Evolutionary conservation across 2,113 vertebrate genomes (phyloP).

Genomic region (Enhydra lutris): DNA sequence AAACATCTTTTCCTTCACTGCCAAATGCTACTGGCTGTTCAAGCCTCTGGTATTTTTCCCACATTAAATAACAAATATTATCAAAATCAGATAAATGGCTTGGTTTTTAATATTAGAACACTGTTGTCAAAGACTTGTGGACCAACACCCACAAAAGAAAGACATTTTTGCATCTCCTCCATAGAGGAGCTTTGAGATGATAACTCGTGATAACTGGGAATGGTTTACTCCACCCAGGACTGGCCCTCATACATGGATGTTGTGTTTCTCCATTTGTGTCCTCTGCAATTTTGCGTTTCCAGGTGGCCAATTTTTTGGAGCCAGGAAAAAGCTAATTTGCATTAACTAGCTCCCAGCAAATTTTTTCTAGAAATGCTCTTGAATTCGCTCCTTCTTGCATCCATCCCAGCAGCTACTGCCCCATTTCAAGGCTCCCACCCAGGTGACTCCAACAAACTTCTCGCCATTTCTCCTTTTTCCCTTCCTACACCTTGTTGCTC

Average conservation of each 20-base stretch:
- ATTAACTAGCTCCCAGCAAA: background rate
- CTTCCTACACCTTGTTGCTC: background rate
- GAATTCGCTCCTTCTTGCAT: background rate
- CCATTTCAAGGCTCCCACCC: background rate
- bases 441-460: background rate
- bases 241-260: background rate
- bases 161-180: background rate
- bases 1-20: background rate
- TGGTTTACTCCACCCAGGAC: background rate
- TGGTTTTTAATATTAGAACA: background rate
- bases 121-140: background rate
- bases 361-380: background rate
- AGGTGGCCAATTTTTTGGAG: background rate
- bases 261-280: background rate
- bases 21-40: background rate
- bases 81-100: background rate
- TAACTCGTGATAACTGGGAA: background rate
- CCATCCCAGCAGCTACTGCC: background rate
- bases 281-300: background rate
- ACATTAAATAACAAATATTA: background rate
- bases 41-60: background rate
- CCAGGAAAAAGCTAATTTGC: background rate
- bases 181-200: background rate
- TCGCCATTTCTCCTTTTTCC: background rate
- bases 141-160: background rate